These are phyloP conservation scores for Apis cerana DNA, from an alignment of 1,140 invertebrate species.

Conservation along the genomic window DNA sequence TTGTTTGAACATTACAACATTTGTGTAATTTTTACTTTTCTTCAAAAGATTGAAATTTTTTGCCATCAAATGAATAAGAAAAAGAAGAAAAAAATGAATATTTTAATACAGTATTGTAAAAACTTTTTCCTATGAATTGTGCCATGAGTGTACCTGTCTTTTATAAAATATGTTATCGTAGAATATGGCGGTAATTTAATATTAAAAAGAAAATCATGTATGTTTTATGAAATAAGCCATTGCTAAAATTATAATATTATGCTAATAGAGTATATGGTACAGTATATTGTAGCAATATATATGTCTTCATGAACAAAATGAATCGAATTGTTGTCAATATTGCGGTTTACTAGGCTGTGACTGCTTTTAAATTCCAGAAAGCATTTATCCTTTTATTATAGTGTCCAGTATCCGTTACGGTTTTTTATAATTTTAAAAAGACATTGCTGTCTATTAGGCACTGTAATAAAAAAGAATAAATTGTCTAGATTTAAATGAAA, in stretches of 20 bases:
- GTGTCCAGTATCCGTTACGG: not conserved
- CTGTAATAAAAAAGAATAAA: conserved; percentile 45
- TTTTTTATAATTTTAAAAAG: conserved; percentile 1
- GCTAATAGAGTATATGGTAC: conserved; percentile 7
- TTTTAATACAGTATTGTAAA: conserved; percentile 29
- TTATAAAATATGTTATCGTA: not conserved
- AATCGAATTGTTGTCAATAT: not conserved
- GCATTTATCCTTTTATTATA: conserved; percentile 33
- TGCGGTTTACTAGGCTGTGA: conserved; percentile 36
- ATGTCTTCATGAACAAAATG: not conserved
- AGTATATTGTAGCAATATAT: conserved; percentile 32
- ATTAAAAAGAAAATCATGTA: not conserved
- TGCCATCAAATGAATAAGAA: not conserved
- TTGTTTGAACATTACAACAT: not conserved
- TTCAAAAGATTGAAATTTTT: not conserved
- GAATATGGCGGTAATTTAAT: not conserved
- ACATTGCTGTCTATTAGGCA: not conserved
- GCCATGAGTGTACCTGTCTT: conserved; percentile 33
- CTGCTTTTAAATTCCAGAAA: conserved; percentile 29
- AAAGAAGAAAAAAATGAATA: not conserved
- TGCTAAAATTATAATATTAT: not conserved
- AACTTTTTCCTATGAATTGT: conserved; percentile 31
- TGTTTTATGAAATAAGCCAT: not conserved
- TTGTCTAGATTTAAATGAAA: not conserved
- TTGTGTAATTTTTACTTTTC: not conserved